These are phyloP conservation scores for Hylaeus anthracinus DNA, from an alignment of 1,140 invertebrate genomes.

Conservation along the genomic window DNA sequence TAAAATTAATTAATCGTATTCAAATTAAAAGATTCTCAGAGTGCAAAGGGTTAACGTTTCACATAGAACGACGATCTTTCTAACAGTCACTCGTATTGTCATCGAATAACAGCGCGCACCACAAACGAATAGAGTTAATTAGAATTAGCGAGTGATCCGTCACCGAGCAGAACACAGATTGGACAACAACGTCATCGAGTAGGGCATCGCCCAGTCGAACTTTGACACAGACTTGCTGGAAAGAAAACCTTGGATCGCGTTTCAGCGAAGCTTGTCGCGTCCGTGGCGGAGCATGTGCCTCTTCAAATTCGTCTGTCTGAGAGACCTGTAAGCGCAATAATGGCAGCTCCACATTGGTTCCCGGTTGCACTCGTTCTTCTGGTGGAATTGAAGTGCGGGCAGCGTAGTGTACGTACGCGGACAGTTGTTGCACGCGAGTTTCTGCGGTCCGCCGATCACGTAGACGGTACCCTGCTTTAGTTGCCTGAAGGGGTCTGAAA, in stretches of 20 bases:
- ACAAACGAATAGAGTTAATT: not conserved
- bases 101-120: too few relatives aligned
- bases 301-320: slow-evolving; percentile 58
- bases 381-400: slow-evolving; percentile 70
- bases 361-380: slow-evolving; percentile 69
- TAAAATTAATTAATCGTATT: too few relatives aligned
- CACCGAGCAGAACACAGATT: too few relatives aligned
- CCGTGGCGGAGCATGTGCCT: slow-evolving; percentile 65
- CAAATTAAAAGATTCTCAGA: too few relatives aligned
- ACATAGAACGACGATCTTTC: too few relatives aligned
- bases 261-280: not conserved
- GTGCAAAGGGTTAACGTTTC: too few relatives aligned
- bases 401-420: slow-evolving; percentile 71
- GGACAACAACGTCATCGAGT: too few relatives aligned
- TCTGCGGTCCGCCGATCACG: slow-evolving; percentile 1
- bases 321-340: slow-evolving; percentile 63
- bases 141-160: not conserved
- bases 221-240: too few relatives aligned
- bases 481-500: slow-evolving; percentile 4
- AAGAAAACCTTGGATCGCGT: too few relatives aligned
- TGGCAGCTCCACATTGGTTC: slow-evolving; percentile 64
- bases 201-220: too few relatives aligned
- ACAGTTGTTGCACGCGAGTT: slow-evolving; percentile 66
- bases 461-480: not conserved
- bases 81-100: too few relatives aligned